Evolutionary conservation across 2,113 vertebrate species (phyloP).

Genomic region (Trochalopteron elliotii): DNA sequence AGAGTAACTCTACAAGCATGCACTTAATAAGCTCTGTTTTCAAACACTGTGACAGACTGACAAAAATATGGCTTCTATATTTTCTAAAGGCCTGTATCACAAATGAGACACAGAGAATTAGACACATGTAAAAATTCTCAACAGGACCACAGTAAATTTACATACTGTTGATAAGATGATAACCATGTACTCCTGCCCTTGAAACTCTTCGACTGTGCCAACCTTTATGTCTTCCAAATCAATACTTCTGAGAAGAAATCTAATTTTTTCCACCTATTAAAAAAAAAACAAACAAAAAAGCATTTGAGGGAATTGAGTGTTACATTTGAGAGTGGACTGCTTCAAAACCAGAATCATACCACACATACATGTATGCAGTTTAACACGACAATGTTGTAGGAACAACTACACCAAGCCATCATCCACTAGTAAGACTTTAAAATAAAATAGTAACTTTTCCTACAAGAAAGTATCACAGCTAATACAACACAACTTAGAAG

Average conservation of each 20-base stretch:
- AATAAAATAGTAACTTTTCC: background rate
- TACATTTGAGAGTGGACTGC: background rate
- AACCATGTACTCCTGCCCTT: constrained; percentile 88
- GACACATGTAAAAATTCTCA: background rate
- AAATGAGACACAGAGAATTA: background rate
- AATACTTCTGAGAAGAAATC: constrained; percentile 81
- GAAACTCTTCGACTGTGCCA: constrained; percentile 97
- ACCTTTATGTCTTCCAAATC: constrained; percentile 89
- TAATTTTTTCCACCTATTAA: constrained; percentile 89
- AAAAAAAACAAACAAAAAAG: background rate
- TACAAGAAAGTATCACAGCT: background rate
- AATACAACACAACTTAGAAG: background rate
- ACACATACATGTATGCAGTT: background rate
- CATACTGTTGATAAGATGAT: constrained; percentile 90
- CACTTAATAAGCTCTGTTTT: background rate
- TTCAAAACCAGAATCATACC: background rate
- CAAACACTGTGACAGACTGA: background rate
- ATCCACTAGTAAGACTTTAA: background rate
- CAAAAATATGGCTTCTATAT: background rate
- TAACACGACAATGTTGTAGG: background rate
- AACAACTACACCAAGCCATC: background rate
- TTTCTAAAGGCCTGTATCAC: background rate
- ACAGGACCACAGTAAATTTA: background rate
- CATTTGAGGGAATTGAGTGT: background rate
- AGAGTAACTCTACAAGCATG: background rate